Evolutionary conservation across 2,888 invertebrate species (phyloP), one percentile per base, ranked within the genome.

Genomic region (Volucella bombylans): DNA sequence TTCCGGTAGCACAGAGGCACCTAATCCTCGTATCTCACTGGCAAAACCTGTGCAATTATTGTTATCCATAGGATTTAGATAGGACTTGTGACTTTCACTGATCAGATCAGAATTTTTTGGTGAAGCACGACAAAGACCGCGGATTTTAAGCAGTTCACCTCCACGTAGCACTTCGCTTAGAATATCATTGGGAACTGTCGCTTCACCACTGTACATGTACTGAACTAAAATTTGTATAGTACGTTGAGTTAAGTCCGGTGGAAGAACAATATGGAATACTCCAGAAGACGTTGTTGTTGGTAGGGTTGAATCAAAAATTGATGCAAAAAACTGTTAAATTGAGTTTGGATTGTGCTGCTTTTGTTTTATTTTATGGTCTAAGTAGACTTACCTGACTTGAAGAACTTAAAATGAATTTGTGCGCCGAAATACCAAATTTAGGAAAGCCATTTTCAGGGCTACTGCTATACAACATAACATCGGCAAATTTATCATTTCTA

Each of bases 131-230:
- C 96, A 97, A 1, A 97, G 92, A 0, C 97, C 97, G 61, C 96
- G 94, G 64, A 96, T 95, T 90, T 96, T 95, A 4, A 97, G 91
- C 12, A 96, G 94, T 89, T 97, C 96, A 0, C 97, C 97, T 0
- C 96, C 97, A 89, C 95, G 94, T 39, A 97, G 90, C 1, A 97
- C 96, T 86, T 94, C 95, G 87, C 96, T 96, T 79, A 97, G 91
- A 59, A 97, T 96, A 89, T 96, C 96, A 91, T 96, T 96, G 71
- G 96, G 96, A 39, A 97, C 96, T 54, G 96, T 96, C 39, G 96
- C 96, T 86, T 92, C 89, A 88, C 95, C 95, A 91, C 95, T 95
- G 92, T 97, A 97, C 96, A 97, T 97, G 90, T 97, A 97, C 89
- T 97, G 96, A 52, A 97, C 95, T 15, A 97, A 93, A 85, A 96